Conservation (phyloP, 2,113 vertebrate species). For the Dendrocopos noguchii region DNA sequence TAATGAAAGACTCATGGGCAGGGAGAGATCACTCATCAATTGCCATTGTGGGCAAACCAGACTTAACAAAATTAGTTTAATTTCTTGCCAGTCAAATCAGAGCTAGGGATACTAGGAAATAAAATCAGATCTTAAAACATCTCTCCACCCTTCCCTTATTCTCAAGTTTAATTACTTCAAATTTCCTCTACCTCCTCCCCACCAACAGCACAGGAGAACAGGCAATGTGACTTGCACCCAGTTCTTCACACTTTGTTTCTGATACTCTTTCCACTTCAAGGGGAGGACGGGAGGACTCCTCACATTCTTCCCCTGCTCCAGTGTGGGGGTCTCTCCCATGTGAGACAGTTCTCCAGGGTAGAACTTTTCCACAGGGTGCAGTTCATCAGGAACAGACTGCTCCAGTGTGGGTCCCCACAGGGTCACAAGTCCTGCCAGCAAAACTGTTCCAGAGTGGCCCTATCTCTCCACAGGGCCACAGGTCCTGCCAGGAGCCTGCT, state of each 20-base stretch:
- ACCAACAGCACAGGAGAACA: background rate
- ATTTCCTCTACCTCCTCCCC: background rate
- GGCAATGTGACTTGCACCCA: background rate
- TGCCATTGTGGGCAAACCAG: background rate
- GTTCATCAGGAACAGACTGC: too few relatives aligned
- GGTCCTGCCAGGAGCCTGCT: background rate
- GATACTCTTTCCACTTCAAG: background rate
- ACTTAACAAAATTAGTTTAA: background rate
- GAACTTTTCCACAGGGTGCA: too few relatives aligned
- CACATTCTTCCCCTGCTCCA: background rate
- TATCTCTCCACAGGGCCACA: background rate
- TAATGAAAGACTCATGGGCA: too few relatives aligned
- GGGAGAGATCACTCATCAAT: too few relatives aligned
- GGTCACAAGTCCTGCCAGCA: background rate
- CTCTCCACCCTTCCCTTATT: background rate
- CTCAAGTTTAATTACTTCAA: background rate
- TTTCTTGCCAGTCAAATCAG: background rate
- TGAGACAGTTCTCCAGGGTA: too few relatives aligned
- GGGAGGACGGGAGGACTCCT: too few relatives aligned
- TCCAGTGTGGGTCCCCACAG: too few relatives aligned
- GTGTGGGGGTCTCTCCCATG: too few relatives aligned
- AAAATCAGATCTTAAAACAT: background rate
- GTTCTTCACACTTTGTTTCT: background rate
- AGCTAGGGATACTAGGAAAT: too few relatives aligned
- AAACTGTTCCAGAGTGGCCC: background rate